Conservation (phyloP, 2,888 invertebrate genomes). For the Trachelus tabidus region DNA sequence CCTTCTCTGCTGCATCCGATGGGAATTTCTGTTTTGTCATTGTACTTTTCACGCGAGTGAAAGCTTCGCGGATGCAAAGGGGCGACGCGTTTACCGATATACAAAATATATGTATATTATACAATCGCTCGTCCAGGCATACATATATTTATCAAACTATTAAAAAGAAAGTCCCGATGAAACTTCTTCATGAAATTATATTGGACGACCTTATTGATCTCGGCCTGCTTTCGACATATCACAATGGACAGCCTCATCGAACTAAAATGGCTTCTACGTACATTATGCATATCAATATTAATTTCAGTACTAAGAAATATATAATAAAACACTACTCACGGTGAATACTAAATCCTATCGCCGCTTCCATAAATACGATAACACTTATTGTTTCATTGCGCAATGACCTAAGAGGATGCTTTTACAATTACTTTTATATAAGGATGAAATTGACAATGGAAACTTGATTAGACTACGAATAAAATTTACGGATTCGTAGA, state of each 20-base stretch:
- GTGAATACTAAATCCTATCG: neutral
- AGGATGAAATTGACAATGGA: neutral
- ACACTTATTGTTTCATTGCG: neutral
- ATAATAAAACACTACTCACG: neutral
- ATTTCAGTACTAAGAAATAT: neutral
- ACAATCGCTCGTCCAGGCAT: neutral
- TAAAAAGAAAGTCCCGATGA: neutral
- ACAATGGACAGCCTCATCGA: neutral
- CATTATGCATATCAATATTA: neutral
- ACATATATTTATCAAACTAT: neutral
- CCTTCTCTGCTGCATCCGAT: neutral
- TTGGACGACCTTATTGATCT: neutral
- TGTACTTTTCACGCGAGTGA: slow-evolving; percentile 26
- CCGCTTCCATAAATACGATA: neutral
- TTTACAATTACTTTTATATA: neutral
- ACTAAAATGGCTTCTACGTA: neutral
- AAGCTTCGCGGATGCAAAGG: slow-evolving; percentile 28
- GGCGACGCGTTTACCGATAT: neutral
- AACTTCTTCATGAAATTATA: neutral
- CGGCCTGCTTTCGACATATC: neutral
- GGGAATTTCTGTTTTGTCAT: neutral
- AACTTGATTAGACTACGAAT: neutral
- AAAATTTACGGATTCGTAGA: neutral
- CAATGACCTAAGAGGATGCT: neutral
- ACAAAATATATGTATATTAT: neutral